phyloP scores from a whole-genome alignment of 2,888 invertebrate species.

The Dynastes grantii region DNA sequence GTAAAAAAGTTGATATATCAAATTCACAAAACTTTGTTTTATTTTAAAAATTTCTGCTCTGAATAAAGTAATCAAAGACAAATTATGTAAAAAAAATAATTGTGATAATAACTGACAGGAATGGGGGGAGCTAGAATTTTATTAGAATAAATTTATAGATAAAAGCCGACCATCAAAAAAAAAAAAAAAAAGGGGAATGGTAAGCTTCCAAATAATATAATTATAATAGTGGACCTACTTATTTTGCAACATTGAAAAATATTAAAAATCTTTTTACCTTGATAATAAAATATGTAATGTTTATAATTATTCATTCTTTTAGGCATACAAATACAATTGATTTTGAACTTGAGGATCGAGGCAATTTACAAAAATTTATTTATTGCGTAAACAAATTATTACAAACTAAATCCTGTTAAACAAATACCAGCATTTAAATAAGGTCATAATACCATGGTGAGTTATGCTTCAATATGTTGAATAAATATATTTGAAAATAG shows the following conservation, averaged over 20 bases:
- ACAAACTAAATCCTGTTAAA: constrained; percentile 42
- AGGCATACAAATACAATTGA: no score
- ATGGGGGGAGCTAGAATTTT: not conserved
- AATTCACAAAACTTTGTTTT: constrained; percentile 7
- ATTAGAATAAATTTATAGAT: constrained; percentile 7
- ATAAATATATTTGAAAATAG: constrained; percentile 32
- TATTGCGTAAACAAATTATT: not conserved
- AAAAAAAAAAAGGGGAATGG: not conserved
- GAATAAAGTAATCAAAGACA: not conserved
- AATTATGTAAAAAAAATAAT: constrained; percentile 1
- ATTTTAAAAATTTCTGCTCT: not conserved
- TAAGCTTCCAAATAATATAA: not conserved
- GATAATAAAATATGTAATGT: constrained; percentile 22
- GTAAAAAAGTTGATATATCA: constrained; percentile 9
- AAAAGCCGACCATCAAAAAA: constrained; percentile 2
- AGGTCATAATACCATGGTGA: not conserved
- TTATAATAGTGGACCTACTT: not conserved
- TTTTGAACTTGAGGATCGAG: no score
- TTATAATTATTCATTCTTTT: constrained; percentile 7
- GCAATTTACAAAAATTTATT: no score
- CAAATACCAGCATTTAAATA: not conserved
- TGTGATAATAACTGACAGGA: not conserved
- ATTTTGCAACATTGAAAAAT: not conserved
- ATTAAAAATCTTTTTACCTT: constrained; percentile 10
- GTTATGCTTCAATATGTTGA: not conserved